Evolutionary conservation across 2,888 invertebrate species (phyloP), one percentile per base, ranked within the genome.

Genomic region (Cephus sareptanus): DNA sequence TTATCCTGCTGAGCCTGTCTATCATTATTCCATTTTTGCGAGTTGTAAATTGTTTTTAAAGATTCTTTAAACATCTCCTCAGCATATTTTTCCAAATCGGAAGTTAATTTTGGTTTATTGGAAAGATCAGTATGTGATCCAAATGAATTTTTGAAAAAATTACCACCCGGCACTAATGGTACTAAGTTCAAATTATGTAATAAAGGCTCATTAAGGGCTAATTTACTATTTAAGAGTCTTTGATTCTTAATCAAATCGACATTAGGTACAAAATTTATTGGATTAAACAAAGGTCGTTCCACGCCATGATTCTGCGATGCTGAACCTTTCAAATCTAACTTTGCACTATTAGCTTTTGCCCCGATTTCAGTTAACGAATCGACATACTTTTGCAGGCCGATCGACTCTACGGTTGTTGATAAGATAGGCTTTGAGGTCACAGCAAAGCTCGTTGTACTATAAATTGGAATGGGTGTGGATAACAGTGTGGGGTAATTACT

Each of bases 41-140:
- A 88, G 74, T 88, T 91, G 77, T 91, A 91, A 33, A 91, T 91
- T 0, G 91, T 91, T 80, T 87, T 89, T 74, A 91, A 74, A 1
- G 91, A 91, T 78, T 91, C 91, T 68, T 88, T 90, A 77, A 91
- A 87, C 90, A 91, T 91, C 74, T 91, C 91, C 76, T 91, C 90
- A 1, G 91, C 91, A 78, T 91, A 91, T 11, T 87, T 89, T 35
- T 89, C 90, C 13, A 91, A 79, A 40, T 91, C 91, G 0, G 87
- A 86, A 33, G 82, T 85, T 12, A 90, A 77, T 37, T 90, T 90
- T 3, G 90, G 90, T 34, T 91, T 91, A 0, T 82, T 82, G 1
- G 85, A 34, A 3, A 90, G 80, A 30, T 91, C 89, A 31, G 77
- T 82, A 73, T 89, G 88, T 4, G 87, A 85, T 1, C 80, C 70